Conservation (phyloP, 2,113 vertebrate species). For the Himantopus leucocephalus region DNA sequence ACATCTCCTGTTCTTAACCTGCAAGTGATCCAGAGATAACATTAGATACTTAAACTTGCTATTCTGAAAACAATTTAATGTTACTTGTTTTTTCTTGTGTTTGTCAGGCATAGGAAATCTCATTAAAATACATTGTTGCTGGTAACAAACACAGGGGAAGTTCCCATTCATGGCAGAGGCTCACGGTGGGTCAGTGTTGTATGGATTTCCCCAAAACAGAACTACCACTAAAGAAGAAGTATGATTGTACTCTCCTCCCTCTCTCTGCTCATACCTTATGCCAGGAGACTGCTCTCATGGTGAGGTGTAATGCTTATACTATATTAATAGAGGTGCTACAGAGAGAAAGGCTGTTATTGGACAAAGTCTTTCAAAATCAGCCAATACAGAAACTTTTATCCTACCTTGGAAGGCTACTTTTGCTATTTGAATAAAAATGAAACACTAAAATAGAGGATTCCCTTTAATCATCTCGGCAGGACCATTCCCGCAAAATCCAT, state of each 20-base stretch:
- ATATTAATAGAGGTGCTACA: background rate
- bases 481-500: background rate
- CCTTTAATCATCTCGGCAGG: background rate
- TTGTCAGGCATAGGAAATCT: background rate
- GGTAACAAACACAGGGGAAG: background rate
- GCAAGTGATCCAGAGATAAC: background rate
- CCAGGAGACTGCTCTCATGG: background rate
- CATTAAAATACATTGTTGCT: background rate
- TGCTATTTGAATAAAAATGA: background rate
- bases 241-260: background rate
- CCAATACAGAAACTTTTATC: background rate
- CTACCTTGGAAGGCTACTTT: background rate
- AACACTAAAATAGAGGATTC: background rate
- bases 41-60: background rate
- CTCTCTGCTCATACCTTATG: background rate
- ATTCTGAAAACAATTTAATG: background rate
- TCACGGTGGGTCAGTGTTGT: background rate
- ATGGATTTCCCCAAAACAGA: background rate
- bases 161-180: background rate
- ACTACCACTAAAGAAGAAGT: background rate
- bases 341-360: background rate
- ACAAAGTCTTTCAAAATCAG: background rate
- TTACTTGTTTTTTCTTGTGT: background rate
- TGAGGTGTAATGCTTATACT: background rate
- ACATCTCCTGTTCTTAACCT: background rate